Conservation (phyloP, 2,113 vertebrate genomes). For the Sapajus apella region DNA sequence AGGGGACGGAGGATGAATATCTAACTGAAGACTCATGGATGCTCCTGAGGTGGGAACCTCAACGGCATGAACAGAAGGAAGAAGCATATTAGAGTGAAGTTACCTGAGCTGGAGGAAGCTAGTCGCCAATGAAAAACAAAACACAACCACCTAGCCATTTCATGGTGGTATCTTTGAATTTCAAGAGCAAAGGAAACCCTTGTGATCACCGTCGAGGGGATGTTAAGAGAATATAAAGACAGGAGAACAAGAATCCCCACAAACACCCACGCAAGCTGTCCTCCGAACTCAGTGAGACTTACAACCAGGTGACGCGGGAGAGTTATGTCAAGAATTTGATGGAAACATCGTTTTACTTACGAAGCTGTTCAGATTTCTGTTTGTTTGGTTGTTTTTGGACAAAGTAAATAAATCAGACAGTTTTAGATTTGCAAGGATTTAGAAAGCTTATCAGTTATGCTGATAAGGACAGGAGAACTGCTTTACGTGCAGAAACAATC, state of each 20-base stretch:
- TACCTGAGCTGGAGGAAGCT: not conserved
- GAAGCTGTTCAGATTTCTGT: not conserved
- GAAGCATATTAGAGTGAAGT: rapidly evolving
- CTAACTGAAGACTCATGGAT: rapidly evolving
- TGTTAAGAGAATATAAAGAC: rapidly evolving
- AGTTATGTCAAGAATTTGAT: rapidly evolving
- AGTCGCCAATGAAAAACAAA: not conserved
- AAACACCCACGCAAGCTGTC: rapidly evolving
- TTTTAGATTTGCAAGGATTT: not conserved
- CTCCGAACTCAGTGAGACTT: not conserved
- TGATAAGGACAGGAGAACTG: no score
- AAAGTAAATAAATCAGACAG: not conserved
- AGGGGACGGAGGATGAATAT: rapidly evolving
- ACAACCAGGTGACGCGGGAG: rapidly evolving
- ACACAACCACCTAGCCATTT: rapidly evolving
- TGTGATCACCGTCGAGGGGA: rapidly evolving
- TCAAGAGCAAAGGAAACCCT: not conserved
- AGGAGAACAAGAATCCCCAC: rapidly evolving
- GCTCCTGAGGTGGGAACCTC: rapidly evolving
- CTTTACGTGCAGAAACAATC: no score
- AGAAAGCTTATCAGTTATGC: not conserved
- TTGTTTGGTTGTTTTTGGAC: not conserved
- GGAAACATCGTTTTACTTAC: not conserved
- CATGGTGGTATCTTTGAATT: rapidly evolving
- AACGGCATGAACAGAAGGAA: rapidly evolving